Evolutionary conservation across 2,888 invertebrate species (phyloP).

Genomic region (Theodoxus fluviatilis): DNA sequence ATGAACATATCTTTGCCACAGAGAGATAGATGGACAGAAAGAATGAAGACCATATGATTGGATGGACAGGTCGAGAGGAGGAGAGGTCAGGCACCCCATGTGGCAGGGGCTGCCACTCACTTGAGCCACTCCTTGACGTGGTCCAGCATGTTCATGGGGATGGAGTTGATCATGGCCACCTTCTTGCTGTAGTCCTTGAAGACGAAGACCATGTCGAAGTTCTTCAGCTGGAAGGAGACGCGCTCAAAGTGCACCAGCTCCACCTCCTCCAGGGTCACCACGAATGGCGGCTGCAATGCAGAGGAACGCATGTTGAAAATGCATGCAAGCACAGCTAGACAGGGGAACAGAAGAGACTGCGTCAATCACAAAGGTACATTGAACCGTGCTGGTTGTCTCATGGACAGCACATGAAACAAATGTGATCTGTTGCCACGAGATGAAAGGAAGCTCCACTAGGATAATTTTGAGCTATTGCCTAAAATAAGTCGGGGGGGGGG

Average conservation of each 20-base stretch:
- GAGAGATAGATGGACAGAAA: no score
- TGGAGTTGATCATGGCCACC: slow-evolving; percentile 96
- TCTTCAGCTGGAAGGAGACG: slow-evolving; percentile 97
- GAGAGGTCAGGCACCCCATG: not conserved
- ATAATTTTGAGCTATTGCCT: no score
- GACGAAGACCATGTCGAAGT: slow-evolving; percentile 99
- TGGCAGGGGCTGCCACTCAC: slow-evolving; percentile 69
- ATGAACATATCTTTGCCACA: no score
- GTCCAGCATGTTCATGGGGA: slow-evolving; percentile 98
- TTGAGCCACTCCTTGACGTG: slow-evolving; percentile 99
- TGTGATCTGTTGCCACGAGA: no score
- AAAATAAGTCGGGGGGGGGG: no score
- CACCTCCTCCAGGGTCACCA: slow-evolving; percentile 95
- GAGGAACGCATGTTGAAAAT: not conserved
- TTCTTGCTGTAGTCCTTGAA: slow-evolving; percentile 97
- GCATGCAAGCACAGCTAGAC: not conserved
- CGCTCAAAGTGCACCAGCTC: slow-evolving; percentile 98
- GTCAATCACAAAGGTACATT: no score
- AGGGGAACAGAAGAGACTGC: not conserved
- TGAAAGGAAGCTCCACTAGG: no score
- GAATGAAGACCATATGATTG: not conserved
- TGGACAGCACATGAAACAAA: no score
- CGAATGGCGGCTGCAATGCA: slow-evolving; percentile 85
- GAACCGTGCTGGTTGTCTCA: no score
- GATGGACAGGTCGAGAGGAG: not conserved